phyloP scores from a whole-genome alignment of 2,113 vertebrate species.

The Cyanoderma ruficeps region DNA sequence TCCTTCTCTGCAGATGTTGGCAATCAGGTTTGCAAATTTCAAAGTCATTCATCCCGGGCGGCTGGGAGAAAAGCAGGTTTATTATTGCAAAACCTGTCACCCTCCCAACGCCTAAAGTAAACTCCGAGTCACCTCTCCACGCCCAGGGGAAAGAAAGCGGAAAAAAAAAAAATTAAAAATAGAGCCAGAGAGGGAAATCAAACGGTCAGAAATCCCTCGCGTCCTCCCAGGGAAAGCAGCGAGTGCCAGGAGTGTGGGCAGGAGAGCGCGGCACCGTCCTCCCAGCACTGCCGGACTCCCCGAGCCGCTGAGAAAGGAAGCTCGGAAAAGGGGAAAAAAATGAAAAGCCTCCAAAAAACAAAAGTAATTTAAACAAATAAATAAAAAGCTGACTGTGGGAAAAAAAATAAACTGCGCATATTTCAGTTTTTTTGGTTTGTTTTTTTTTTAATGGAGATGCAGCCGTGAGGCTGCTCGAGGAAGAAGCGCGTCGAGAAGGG shows the following conservation, averaged over 20 bases:
- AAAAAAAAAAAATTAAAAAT: background rate
- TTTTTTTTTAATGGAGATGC: background rate
- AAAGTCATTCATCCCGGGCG: conserved; percentile 54
- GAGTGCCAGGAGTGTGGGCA: background rate
- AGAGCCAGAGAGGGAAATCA: conserved; percentile 1
- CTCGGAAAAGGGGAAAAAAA: background rate
- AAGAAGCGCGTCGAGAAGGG: fast-evolving
- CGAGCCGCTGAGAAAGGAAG: background rate
- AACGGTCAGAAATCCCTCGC: background rate
- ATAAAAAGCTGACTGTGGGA: background rate
- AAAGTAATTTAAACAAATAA: background rate
- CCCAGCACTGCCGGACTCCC: background rate
- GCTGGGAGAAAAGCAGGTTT: conserved; percentile 63
- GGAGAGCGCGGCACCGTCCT: background rate
- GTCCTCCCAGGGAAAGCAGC: background rate
- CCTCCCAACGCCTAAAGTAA: conserved; percentile 62
- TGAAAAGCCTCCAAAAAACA: background rate
- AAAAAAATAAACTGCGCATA: background rate
- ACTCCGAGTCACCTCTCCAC: conserved; percentile 62
- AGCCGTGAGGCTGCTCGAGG: background rate
- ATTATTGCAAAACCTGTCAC: conserved; percentile 62
- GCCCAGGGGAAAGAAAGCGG: conserved; percentile 10
- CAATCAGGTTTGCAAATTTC: conserved; percentile 63
- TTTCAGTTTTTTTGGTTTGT: background rate
- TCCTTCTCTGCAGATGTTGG: conserved; percentile 51